These are phyloP conservation scores for Sceliomorpha sp. DNA, from an alignment of 2,888 invertebrate species.

Conservation along the genomic window DNA sequence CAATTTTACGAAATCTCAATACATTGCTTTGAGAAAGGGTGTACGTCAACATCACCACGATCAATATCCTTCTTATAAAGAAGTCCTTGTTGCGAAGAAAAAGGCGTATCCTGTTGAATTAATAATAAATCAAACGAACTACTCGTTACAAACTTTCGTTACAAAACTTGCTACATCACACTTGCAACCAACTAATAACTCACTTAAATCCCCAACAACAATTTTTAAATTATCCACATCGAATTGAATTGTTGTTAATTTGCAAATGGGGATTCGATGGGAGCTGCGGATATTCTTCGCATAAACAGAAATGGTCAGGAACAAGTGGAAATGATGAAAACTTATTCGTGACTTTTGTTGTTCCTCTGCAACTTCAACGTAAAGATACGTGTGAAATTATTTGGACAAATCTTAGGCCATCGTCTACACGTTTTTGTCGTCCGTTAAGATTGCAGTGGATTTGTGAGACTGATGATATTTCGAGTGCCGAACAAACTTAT, in stretches of 20 bases:
- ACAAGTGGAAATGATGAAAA: neutral
- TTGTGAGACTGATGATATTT: neutral
- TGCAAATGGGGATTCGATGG: constrained; percentile 8
- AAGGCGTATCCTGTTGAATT: neutral
- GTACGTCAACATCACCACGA: constrained; percentile 5
- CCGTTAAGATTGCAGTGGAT: neutral
- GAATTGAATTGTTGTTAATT: neutral
- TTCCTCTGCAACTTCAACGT: constrained; percentile 1
- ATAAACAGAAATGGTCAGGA: neutral
- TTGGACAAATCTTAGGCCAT: constrained; percentile 2
- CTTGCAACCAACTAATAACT: neutral
- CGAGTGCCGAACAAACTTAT: neutral
- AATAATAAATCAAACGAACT: neutral
- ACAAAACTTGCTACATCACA: neutral
- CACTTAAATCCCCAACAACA: neutral
- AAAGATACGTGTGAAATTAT: neutral
- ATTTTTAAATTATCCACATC: neutral
- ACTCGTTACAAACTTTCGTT: constrained; percentile 5
- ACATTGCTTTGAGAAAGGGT: neutral
- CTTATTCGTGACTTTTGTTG: constrained; percentile 6
- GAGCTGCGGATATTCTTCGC: constrained; percentile 3
- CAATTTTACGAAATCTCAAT: constrained; percentile 9
- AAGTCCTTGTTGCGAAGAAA: constrained; percentile 1
- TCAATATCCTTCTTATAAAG: constrained; percentile 7
- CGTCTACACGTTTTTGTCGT: constrained; percentile 8